Conservation (phyloP, 2,797 vertebrate genomes). For the Nyctibius grandis region DNA sequence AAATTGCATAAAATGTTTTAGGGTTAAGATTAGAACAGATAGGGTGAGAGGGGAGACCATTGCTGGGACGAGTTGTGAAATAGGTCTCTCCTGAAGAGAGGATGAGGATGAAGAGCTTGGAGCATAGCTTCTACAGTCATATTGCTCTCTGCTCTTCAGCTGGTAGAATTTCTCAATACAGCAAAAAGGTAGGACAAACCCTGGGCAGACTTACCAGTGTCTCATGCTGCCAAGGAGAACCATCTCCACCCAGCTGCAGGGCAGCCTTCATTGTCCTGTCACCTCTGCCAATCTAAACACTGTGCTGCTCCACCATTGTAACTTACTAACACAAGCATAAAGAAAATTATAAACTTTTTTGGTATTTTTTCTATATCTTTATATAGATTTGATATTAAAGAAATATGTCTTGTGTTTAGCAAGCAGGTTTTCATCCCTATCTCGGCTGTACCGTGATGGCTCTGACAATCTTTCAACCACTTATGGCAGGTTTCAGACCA, state of each 20-base stretch:
- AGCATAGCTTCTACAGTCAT: background rate
- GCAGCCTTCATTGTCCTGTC: background rate
- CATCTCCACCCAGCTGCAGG: background rate
- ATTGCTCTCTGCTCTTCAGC: background rate
- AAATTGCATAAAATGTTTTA: background rate
- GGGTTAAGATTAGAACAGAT: background rate
- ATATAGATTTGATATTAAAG: background rate
- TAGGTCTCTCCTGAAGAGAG: background rate
- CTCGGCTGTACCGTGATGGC: conserved; percentile 80
- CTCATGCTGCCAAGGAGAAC: background rate
- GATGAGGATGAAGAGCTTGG: background rate
- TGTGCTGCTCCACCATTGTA: background rate
- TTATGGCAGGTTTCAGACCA: conserved; percentile 83
- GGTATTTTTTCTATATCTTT: background rate
- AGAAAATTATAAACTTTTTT: background rate
- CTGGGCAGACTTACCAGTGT: background rate
- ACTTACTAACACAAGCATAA: background rate
- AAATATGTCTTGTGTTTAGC: conserved; percentile 66
- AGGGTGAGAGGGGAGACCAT: background rate
- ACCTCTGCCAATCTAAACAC: background rate
- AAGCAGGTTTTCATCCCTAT: conserved; percentile 83
- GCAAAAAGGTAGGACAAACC: background rate
- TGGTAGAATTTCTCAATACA: background rate
- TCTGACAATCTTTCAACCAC: conserved; percentile 77
- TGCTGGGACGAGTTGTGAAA: background rate